These are phyloP conservation scores for Hololepta plana DNA, from an alignment of 2,888 invertebrate species.

Conservation along the genomic window DNA sequence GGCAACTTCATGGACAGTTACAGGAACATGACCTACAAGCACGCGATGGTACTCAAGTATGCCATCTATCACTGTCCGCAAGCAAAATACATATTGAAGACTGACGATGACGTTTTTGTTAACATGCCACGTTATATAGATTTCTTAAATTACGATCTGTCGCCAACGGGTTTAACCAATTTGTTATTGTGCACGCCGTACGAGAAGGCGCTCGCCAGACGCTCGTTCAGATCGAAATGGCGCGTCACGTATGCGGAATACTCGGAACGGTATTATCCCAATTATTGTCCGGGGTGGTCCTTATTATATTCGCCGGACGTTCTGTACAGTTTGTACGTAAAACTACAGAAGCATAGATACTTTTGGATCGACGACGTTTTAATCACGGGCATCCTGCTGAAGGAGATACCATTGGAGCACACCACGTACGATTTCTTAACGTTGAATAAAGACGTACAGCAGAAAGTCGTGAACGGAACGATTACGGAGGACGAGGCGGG, in stretches of 20 bases:
- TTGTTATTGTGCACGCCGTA: constrained; percentile 45
- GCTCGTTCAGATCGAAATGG: constrained; percentile 58
- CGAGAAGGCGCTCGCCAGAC: constrained; percentile 31
- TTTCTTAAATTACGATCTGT: constrained; percentile 36
- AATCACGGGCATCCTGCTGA: constrained; percentile 42
- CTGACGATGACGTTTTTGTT: constrained; percentile 63
- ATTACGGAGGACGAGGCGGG: not conserved
- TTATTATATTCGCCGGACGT: constrained; percentile 40
- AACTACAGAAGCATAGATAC: constrained; percentile 38
- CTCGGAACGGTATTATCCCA: constrained; percentile 42
- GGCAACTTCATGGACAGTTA: constrained; percentile 63
- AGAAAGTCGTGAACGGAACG: not conserved
- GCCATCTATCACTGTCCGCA: constrained; percentile 47
- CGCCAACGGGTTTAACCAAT: constrained; percentile 38
- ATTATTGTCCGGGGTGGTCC: constrained; percentile 55
- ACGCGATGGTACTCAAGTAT: constrained; percentile 69
- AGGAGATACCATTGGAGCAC: constrained; percentile 35
- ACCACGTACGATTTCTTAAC: constrained; percentile 27
- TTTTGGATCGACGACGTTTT: constrained; percentile 64
- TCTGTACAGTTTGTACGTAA: constrained; percentile 31
- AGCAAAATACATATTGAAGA: constrained; percentile 48
- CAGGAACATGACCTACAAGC: constrained; percentile 69
- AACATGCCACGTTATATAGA: constrained; percentile 43
- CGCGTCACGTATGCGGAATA: constrained; percentile 51
- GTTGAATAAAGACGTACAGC: too few relatives aligned